phyloP scores from a whole-genome alignment of 2,113 vertebrate species.

The Osmerus mordax region DNA sequence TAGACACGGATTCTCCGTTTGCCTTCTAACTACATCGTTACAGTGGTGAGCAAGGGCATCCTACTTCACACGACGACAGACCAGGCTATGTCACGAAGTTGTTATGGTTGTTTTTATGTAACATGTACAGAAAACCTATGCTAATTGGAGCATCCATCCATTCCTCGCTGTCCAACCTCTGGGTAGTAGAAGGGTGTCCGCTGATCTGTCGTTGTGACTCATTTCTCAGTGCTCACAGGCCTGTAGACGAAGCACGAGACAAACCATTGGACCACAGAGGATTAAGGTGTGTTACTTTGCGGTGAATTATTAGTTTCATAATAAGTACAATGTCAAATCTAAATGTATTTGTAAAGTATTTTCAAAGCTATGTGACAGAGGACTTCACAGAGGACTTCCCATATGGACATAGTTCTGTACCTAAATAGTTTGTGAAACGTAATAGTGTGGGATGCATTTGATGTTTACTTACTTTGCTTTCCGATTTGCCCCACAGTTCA shows the following conservation, averaged over 20 bases:
- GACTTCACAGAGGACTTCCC: no score
- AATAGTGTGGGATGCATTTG: neutral
- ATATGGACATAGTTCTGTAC: no score
- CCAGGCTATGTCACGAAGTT: no score
- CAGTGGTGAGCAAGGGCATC: no score
- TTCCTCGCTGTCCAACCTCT: no score
- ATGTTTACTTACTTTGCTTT: slow-evolving; percentile 62
- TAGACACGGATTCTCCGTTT: no score
- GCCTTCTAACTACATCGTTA: no score
- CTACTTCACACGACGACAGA: no score
- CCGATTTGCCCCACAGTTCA: slow-evolving; percentile 74
- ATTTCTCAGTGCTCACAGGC: slow-evolving; percentile 23
- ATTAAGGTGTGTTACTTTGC: neutral
- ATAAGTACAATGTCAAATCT: neutral
- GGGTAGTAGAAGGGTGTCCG: neutral
- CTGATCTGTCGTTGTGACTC: neutral
- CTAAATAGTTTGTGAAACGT: neutral
- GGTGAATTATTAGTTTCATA: neutral
- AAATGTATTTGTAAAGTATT: neutral
- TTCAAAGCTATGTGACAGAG: no score
- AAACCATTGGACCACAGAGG: neutral
- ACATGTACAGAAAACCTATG: no score
- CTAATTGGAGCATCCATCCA: no score
- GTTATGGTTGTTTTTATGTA: no score
- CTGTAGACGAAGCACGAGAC: slow-evolving; percentile 8